Evolutionary conservation across 2,888 invertebrate species (phyloP), one percentile per base, ranked within the genome.

Genomic region (Operophtera brumata): DNA sequence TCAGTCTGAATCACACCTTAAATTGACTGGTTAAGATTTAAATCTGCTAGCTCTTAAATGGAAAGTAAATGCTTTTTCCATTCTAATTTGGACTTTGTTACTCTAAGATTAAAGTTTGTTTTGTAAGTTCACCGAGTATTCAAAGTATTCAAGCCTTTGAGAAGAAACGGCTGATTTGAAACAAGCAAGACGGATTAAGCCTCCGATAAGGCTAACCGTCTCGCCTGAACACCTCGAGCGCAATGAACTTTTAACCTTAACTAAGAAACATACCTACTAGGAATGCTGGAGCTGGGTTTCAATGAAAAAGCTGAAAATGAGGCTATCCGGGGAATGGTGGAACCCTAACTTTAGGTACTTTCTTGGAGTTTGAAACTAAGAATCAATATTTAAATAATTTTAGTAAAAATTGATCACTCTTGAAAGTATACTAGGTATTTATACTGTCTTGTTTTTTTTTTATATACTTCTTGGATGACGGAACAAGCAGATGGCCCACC

Each of bases 121-220:
- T 56, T 56, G 26, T 25, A 40, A 35, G 47, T 39, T 14, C 25
- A n/a, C 10, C 9, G 26, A 37, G 26, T 56, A 56, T 60, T 52
- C 54, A 58, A 60, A 58, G 41, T 54, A 50, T 55, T 37, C 34
- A 57, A 52, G 51, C 47, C 34, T 59, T 48, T 40, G 54, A 42
- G 58, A 58, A 58, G 57, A 49, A 55, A 47, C 44, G 54, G 37
- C 37, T 51, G 58, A 62, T 57, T 61, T 49, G 60, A 62, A 55
- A 54, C 54, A 44, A 59, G 62, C 54, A 44, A 59, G 62, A 57
- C 54, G 59, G 59, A 62, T 57, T 54, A 57, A 57, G 50, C 48
- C 41, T 53, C 40, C 42, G 57, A 62, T 61, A 58, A 57, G 52
- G 54, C 54, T 14, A 34, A 28, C 46, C 41, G 54, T 48, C 47